Evolutionary conservation across 2,797 vertebrate species (phyloP).

Genomic region (Cossypha caffra): DNA sequence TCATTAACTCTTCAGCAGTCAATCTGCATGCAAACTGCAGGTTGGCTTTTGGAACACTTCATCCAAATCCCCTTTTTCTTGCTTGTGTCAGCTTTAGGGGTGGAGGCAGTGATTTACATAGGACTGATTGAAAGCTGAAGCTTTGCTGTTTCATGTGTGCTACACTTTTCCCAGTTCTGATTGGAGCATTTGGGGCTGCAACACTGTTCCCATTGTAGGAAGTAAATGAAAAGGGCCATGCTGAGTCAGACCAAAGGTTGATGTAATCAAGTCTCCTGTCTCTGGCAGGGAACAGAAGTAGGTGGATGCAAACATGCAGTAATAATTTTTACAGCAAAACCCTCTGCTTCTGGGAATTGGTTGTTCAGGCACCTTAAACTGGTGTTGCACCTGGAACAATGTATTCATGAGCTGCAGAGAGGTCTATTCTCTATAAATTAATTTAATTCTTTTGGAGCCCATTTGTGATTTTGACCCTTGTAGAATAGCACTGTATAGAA

Average conservation of each 20-base stretch:
- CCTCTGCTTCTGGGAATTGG: background rate
- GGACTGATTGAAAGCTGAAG: background rate
- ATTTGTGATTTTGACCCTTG: background rate
- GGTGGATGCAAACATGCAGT: background rate
- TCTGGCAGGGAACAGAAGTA: conserved; percentile 3
- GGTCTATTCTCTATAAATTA: background rate
- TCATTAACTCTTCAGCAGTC: background rate
- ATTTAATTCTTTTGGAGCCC: background rate
- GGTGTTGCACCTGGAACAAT: background rate
- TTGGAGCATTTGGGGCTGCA: background rate
- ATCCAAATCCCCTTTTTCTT: background rate
- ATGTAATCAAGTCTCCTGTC: background rate
- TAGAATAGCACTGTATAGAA: background rate
- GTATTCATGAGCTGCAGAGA: background rate
- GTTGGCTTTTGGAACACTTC: background rate
- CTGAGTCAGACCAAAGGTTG: background rate
- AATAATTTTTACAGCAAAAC: background rate
- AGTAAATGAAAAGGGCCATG: background rate
- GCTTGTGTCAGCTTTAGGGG: background rate
- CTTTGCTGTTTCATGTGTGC: background rate
- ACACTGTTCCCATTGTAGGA: background rate
- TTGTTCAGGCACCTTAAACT: background rate
- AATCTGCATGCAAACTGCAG: background rate
- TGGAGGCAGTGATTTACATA: background rate
- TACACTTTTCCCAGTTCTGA: background rate